Evolutionary conservation across 2,797 vertebrate species (phyloP).

Genomic region (Ptychadena robeensis): DNA sequence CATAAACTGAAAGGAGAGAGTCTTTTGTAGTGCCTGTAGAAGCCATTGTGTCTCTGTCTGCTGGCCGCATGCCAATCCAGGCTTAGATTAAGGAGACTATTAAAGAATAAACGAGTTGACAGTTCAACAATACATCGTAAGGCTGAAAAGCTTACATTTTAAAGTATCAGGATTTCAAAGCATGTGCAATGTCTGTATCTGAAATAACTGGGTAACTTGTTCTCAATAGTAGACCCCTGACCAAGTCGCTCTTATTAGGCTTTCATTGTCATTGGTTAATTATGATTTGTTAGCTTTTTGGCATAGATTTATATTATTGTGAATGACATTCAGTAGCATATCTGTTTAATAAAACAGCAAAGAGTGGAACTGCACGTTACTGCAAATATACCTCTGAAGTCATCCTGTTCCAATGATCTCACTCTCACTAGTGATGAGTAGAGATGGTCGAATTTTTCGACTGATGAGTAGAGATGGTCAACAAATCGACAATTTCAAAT

Average conservation of each 20-base stretch:
- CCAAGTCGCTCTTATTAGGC: background rate
- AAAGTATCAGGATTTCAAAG: conserved; percentile 19
- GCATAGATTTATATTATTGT: background rate
- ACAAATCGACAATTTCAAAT: no score
- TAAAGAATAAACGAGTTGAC: conserved; percentile 13
- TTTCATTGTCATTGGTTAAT: background rate
- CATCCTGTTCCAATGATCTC: no score
- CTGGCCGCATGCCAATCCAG: conserved; percentile 12
- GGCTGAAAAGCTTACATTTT: conserved; percentile 3
- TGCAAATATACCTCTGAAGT: no score
- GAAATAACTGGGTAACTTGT: background rate
- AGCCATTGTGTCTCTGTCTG: conserved; percentile 17
- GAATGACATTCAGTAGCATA: no score
- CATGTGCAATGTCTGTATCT: background rate
- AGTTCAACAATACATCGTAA: conserved; percentile 27
- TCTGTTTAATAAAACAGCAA: no score
- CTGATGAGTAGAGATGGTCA: no score
- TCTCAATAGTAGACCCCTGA: background rate
- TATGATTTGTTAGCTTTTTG: background rate
- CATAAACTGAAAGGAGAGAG: conserved; percentile 21
- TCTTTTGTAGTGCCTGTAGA: conserved; percentile 20
- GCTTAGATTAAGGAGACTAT: conserved; percentile 24
- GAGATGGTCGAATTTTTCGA: no score
- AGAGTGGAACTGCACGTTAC: no score
- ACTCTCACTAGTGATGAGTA: no score